Evolutionary conservation across 1,140 invertebrate species (phyloP).

Genomic region (Aphelenchoides avenae): DNA sequence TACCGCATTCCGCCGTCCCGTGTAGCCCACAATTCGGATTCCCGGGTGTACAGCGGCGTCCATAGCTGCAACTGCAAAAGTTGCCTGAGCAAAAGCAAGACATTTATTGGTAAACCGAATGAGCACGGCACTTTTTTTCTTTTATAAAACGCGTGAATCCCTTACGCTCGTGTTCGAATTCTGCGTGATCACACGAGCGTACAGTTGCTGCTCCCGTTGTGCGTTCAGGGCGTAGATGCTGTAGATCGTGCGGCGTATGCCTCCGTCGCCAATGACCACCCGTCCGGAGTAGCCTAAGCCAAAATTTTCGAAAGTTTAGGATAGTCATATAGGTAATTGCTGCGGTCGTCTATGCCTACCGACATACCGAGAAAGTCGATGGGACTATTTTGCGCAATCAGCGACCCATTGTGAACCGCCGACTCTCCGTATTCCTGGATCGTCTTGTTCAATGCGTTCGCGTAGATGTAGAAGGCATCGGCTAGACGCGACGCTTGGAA

Average conservation of each 20-base stretch:
- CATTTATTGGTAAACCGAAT: no score
- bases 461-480: slow-evolving; percentile 34
- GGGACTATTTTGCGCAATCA: background rate
- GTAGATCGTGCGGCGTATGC: background rate
- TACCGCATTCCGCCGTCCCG: no score
- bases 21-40: no score
- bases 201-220: background rate
- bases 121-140: no score
- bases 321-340: background rate
- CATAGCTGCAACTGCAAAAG: no score
- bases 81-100: no score
- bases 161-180: no score
- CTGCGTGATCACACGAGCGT: slow-evolving; percentile 2
- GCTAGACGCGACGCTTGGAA: slow-evolving; percentile 9
- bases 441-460: slow-evolving; percentile 1
- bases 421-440: background rate
- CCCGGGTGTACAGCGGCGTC: no score
- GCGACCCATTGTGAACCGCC: background rate
- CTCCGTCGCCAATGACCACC: slow-evolving; percentile 1
- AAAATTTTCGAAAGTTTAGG: no score
- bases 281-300: slow-evolving; percentile 3
- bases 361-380: slow-evolving; percentile 7
- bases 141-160: no score
- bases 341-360: no score
- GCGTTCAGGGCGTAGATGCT: slow-evolving; percentile 1